Evolutionary conservation across 23 tunicate species (phyloP), one percentile per base, ranked within the genome.

Genomic region (Corella eumyota): DNA sequence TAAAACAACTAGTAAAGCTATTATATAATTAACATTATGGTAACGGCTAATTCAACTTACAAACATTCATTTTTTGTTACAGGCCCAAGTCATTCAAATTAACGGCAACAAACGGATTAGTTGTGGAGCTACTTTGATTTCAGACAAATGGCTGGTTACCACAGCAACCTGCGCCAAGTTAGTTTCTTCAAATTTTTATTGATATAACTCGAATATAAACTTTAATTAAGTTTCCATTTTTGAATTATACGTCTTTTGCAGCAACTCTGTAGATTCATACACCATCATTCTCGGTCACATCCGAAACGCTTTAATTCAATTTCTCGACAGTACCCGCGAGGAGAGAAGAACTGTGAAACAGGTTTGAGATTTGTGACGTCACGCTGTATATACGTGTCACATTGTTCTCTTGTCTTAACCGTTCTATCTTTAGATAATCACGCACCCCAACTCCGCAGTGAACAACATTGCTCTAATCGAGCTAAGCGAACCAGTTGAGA

Each of bases 271-370:
- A n/a, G n/a, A n/a, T n/a, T n/a, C n/a, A n/a, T n/a, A n/a, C n/a
- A n/a, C n/a, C n/a, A 30, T 70, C 20, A 35, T 38, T 15, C 40
- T 58, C 13, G 66, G 66, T 45, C 66, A 70, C 60, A 33, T 54
- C 3, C 60, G 29, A 25, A 4, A 33, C 2, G 60, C 60, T 4
- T 32, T 26, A 13, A 32, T 54, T 23, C 29, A 26, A 5, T 32
- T 23, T 1, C 27, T 32, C 27, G 19, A 32, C 2, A 33, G 60
- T 2, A 54, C 60, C 27, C 27, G 60, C 27, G 60, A 26, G 3
- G 60, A 54, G 6, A 54, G 31, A 15, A 22, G 60, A 24, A 23
- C 29, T 2, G 29, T 26, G 29, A 54, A 54, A 33, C 33, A 26
- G 32, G 2, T 4, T n/a, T n/a, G n/a, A n/a, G n/a, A n/a, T n/a